Conservation (phyloP, 1,140 invertebrate species). For the Procambarus virginalis region DNA sequence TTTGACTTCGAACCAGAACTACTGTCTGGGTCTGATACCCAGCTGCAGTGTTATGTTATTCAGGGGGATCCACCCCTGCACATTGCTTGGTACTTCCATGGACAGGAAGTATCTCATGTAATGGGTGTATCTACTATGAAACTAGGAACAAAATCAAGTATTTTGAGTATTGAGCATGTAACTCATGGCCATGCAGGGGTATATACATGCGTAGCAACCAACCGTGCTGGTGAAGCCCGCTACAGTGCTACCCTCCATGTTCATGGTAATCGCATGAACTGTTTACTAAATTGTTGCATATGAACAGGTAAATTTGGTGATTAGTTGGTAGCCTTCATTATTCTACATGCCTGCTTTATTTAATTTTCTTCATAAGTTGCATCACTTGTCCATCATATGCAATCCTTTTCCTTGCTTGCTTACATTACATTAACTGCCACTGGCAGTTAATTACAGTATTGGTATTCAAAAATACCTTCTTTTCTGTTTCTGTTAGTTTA, state of each 20-base stretch:
- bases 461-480: background rate
- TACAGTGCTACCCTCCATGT: conserved; percentile 65
- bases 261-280: conserved; percentile 56
- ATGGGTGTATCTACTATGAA: conserved; percentile 74
- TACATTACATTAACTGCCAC: background rate
- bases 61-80: conserved; percentile 88
- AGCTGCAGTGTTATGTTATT: conserved; percentile 85
- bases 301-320: conserved; percentile 1
- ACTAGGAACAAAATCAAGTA: conserved; percentile 81
- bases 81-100: conserved; percentile 85
- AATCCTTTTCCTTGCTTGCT: background rate
- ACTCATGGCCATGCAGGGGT: conserved; percentile 77
- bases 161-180: conserved; percentile 85
- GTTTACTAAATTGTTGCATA: background rate
- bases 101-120: conserved; percentile 72
- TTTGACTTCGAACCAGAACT: conserved; percentile 68
- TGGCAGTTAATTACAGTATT: background rate
- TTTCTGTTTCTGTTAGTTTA: background rate
- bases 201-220: conserved; percentile 75
- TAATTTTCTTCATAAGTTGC: conserved; percentile 1
- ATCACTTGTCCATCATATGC: background rate
- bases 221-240: conserved; percentile 73
- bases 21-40: conserved; percentile 76
- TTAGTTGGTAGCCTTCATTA: background rate
- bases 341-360: conserved; percentile 16